Conservation (phyloP, 2,113 vertebrate species). For the Brachyhypopomus gauderio region DNA sequence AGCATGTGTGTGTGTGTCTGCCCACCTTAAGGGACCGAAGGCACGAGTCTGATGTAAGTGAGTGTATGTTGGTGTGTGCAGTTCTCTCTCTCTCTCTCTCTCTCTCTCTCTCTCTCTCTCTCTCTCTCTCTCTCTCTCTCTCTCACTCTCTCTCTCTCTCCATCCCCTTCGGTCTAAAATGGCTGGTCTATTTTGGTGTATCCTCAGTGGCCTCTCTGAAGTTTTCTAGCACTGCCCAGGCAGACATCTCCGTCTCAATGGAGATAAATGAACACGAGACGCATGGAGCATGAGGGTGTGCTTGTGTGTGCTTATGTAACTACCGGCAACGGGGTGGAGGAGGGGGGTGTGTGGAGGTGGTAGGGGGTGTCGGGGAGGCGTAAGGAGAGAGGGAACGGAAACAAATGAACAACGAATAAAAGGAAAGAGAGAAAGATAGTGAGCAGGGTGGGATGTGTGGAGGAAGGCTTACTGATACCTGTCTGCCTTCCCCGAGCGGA, state of each 20-base stretch:
- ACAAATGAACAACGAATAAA: background rate
- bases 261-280: constrained; percentile 49
- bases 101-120: constrained; percentile 18
- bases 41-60: constrained; percentile 20
- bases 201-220: constrained; percentile 42
- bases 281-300: background rate
- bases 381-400: background rate
- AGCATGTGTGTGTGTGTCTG: background rate
- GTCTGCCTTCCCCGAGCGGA: constrained; percentile 31
- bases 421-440: background rate
- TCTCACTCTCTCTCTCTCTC: background rate
- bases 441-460: background rate
- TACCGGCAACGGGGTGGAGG: background rate
- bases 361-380: too few species aligned
- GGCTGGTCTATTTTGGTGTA: constrained; percentile 47
- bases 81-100: constrained; percentile 14
- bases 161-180: constrained; percentile 19
- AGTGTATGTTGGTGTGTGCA: background rate
- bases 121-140: constrained; percentile 25
- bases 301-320: constrained; percentile 30
- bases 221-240: constrained; percentile 26
- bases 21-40: constrained; percentile 5
- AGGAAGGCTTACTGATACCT: constrained; percentile 25
- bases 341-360: too few species aligned
- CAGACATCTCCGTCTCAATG: constrained; percentile 35